phyloP scores from a whole-genome alignment of 2,888 invertebrate genomes.

The Branchipolynoe longqiensis region DNA sequence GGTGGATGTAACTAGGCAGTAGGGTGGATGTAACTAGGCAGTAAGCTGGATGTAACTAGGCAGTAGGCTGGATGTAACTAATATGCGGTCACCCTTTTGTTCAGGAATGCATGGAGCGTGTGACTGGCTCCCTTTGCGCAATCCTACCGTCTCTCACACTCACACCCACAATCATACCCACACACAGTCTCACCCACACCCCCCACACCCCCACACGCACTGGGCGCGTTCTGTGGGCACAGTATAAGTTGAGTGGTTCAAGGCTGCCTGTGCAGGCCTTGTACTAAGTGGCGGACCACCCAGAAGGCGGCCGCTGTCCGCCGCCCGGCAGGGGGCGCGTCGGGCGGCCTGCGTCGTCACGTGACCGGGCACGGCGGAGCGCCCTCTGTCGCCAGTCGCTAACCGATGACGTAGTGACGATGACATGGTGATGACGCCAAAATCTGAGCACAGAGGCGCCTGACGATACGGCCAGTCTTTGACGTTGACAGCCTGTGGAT shows the following conservation, averaged over 20 bases:
- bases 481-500: background rate
- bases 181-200: no score
- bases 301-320: background rate
- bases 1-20: no score
- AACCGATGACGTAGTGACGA: background rate
- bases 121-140: slow-evolving; percentile 5
- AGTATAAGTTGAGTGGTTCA: no score
- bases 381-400: background rate
- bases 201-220: no score
- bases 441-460: background rate
- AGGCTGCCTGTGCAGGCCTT: slow-evolving; percentile 20
- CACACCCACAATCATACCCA: slow-evolving; percentile 17
- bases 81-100: no score
- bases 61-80: no score
- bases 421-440: background rate
- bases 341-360: background rate
- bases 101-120: slow-evolving; percentile 22
- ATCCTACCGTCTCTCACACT: background rate
- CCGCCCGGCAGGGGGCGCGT: background rate
- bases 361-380: background rate
- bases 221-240: no score
- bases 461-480: background rate
- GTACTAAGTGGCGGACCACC: slow-evolving; percentile 51
- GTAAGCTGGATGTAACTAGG: no score
- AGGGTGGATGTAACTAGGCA: no score